These are phyloP conservation scores for Carlito syrichta DNA, from an alignment of 2,113 vertebrate species.

Conservation along the genomic window DNA sequence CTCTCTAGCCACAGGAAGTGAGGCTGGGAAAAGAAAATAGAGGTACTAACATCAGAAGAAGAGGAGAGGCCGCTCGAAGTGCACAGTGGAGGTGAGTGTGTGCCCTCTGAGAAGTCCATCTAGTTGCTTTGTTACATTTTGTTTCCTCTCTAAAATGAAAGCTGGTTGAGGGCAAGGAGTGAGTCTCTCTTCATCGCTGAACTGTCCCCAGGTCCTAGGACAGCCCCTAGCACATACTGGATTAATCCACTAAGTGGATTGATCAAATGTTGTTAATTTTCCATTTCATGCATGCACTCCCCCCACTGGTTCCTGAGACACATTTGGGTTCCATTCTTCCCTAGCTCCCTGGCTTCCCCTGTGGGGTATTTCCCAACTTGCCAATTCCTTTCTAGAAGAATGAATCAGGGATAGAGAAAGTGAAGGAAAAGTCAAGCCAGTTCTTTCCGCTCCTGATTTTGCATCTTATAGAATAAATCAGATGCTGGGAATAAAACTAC, in stretches of 20 bases:
- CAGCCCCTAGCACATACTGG: too few relatives aligned
- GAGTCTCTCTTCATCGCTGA: neutral
- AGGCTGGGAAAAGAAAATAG: neutral
- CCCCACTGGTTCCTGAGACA: neutral
- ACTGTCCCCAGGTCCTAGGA: neutral
- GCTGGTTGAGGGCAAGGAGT: neutral
- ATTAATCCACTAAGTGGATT: too few relatives aligned
- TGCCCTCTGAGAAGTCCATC: accelerated
- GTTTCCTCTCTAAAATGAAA: neutral
- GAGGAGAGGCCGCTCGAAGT: too few relatives aligned
- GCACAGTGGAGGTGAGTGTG: neutral
- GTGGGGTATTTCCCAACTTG: neutral
- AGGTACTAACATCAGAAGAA: accelerated
- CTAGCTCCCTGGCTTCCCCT: neutral
- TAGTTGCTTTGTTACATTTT: too few relatives aligned
- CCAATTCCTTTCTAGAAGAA: neutral
- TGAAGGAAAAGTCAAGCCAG: neutral
- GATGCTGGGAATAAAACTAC: neutral
- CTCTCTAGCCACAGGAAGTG: neutral
- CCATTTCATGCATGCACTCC: neutral
- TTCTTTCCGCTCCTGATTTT: neutral
- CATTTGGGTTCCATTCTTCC: neutral
- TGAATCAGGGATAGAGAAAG: too few relatives aligned
- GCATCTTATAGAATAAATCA: neutral
- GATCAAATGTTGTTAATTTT: neutral